Evolutionary conservation across 2,113 vertebrate species (phyloP), one percentile per base, ranked within the genome.

Genomic region (Dendrocopos noguchii): DNA sequence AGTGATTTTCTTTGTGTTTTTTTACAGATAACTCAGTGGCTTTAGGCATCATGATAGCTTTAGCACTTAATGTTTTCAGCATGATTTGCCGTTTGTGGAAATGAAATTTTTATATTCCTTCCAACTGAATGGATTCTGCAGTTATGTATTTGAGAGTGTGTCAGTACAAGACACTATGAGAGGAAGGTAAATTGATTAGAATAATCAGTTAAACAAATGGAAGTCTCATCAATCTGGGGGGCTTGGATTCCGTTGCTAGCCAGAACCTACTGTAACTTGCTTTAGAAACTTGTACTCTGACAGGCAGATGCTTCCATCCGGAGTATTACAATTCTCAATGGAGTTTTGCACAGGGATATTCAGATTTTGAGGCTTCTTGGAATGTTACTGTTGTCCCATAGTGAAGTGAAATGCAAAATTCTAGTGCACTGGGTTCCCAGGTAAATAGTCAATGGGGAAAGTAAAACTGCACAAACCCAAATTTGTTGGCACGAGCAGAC

Each of bases 91-190:
- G 75, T 96, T 95, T 96, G 86, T 88, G 63, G 90, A 93, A 75
- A 71, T 94, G 92, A 81, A 95, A 83, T 59, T 94, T 97, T 96
- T 97, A 95, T 94, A 72, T 93, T 91, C 95, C 95, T 97, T 88
- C 96, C 94, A 70, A 63, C 83, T 83, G 60, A 96, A 95, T 92
- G 88, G 94, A 91, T 97, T 97, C 91, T 82, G 68, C 91, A 95
- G 94, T 47, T 90, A 20, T 2, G 18, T 83, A 25, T 95, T 95
- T 86, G 80, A 81, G 61, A 87, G 60, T 7, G 17, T 61, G 47
- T 87, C 87, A 96, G 93, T 86, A 42, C 83, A 93, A 96, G 70
- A 60, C 80, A 88, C 95, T 96, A 89, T 2, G 3, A 47, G 36
- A 63, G 72, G n/a, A 79, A 87, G 74, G 46, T 78, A 21, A 82